Evolutionary conservation across 2,797 vertebrate genomes (phyloP).

Genomic region (Melanotaenia pygmaea): DNA sequence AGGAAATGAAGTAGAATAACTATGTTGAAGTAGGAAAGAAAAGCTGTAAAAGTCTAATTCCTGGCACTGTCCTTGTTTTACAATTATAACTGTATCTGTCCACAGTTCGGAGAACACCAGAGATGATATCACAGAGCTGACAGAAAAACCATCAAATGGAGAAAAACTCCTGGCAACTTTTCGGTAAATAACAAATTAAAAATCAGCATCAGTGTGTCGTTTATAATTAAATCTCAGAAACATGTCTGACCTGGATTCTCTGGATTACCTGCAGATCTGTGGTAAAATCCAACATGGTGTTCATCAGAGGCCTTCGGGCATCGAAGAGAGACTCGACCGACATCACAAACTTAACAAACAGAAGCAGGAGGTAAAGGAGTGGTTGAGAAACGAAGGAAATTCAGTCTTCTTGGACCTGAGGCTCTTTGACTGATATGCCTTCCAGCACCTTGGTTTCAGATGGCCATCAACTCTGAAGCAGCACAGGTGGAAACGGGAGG

Average conservation of each 20-base stretch:
- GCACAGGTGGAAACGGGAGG: conserved; percentile 2
- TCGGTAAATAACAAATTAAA: conserved; percentile 64
- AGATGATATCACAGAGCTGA: background rate
- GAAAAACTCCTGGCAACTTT: conserved; percentile 59
- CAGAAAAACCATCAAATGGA: conserved; percentile 5
- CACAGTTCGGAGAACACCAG: conserved; percentile 65
- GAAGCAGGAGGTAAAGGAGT: conserved; percentile 40
- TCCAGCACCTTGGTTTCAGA: background rate
- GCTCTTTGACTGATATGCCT: background rate
- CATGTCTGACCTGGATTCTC: conserved; percentile 11
- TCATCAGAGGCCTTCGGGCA: conserved; percentile 11
- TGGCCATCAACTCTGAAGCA: background rate
- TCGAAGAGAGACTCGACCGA: conserved; percentile 30
- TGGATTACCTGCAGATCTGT: conserved; percentile 59
- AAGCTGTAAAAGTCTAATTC: background rate
- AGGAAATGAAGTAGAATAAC: background rate
- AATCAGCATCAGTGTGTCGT: background rate
- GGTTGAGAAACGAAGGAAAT: background rate
- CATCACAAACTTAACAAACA: conserved; percentile 21
- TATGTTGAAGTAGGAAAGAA: background rate
- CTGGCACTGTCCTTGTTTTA: background rate
- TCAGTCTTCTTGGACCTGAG: conserved; percentile 7
- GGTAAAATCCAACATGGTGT: conserved; percentile 58
- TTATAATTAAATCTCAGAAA: background rate
- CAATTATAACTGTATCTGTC: conserved; percentile 22